Evolutionary conservation across 1,140 invertebrate species (phyloP), one percentile per base, ranked within the genome.

Genomic region (Bombus polaris): DNA sequence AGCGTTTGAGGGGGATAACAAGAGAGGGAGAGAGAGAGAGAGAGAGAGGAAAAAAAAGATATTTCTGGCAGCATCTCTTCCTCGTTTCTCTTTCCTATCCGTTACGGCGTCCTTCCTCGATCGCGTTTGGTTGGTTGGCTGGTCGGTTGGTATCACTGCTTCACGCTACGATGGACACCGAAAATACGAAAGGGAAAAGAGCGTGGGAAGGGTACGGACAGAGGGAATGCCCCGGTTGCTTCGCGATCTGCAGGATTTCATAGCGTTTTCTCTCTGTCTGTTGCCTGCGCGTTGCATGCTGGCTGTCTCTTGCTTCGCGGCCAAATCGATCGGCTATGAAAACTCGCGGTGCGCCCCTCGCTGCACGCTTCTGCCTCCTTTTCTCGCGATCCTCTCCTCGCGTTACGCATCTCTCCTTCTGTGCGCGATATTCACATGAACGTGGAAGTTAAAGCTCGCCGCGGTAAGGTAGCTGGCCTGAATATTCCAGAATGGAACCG

Each of bases 101-200:
- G 32, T 65, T 18, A 59, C 37, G 44, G 25, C 62, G 18, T 66
- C 66, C 47, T 72, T 88, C 32, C 83, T 79, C 75, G 83, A 81
- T 86, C 79, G 88, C 70, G 59, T 80, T 85, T 66, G 73, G 74
- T 83, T 80, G 77, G 85, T 85, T 83, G 86, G 79, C 85, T 81
- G 88, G 89, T 91, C 35, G 68, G 68, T 72, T n/a, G 35, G 74
- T 76, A 92, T 92, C 91, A 91, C 90, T 89, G 87, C 87, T 92
- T 92, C 87, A 92, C 90, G 90, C 81, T 92, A 91, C 89, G 71
- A 83, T 88, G 89, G 66, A 73, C 81, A 86, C 91, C 89, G 85
- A 92, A 92, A 90, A 92, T 92, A 92, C 87, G 91, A 89, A 83
- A 87, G 85, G 71, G 74, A 18, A 71, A 76, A 86, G 83, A 77